phyloP scores from a whole-genome alignment of 2,113 vertebrate genomes.

The Vulpes ferrilata region DNA sequence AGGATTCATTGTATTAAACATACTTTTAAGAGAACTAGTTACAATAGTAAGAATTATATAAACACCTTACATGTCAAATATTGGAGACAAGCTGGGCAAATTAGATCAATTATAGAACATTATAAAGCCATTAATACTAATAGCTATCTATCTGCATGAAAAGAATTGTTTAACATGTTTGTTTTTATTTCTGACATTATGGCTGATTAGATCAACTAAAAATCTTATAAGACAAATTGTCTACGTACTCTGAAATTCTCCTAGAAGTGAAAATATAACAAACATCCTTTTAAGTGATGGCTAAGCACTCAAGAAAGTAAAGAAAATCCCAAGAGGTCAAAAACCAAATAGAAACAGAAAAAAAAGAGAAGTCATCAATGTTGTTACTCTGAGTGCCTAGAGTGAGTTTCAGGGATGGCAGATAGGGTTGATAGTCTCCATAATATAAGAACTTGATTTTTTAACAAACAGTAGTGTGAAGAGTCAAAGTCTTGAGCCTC shows the following conservation, averaged over 20 bases:
- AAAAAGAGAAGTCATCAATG: neutral
- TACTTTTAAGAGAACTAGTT: neutral
- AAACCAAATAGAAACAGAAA: neutral
- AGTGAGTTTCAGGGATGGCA: neutral
- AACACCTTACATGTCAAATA: neutral
- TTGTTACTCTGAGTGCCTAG: neutral
- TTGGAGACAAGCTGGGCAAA: neutral
- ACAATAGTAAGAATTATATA: slow-evolving; percentile 6
- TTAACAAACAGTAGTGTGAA: neutral
- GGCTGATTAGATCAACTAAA: neutral
- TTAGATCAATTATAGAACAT: neutral
- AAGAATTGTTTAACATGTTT: neutral
- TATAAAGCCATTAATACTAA: neutral
- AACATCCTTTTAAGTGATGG: neutral
- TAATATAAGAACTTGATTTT: slow-evolving; percentile 17
- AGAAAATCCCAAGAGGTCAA: neutral
- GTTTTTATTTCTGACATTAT: neutral
- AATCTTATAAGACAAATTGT: neutral
- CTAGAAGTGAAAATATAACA: neutral
- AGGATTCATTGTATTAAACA: neutral
- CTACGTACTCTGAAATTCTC: neutral
- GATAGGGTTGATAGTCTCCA: neutral
- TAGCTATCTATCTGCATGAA: neutral
- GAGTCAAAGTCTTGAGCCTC: neutral
- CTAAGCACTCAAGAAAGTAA: neutral